Conservation (phyloP, 2,888 invertebrate genomes). For the Oxycera nigricornis region DNA sequence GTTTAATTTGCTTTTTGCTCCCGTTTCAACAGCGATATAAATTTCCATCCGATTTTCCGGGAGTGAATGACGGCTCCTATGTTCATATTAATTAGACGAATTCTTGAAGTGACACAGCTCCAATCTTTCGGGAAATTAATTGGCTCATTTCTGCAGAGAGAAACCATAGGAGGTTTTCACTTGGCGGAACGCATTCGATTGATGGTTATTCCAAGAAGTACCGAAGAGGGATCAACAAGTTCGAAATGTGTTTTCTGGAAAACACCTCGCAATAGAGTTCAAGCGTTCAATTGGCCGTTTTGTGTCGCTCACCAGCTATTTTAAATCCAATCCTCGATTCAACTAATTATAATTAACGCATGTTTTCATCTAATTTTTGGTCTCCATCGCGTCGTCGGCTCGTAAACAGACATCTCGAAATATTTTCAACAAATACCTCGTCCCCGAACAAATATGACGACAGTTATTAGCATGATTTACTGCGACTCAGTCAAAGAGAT, state of each 20-base stretch:
- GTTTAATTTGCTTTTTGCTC: neutral
- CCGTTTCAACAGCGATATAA: neutral
- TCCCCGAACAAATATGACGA: conserved; percentile 22
- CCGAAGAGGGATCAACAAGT: too few relatives aligned
- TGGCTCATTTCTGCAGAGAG: neutral
- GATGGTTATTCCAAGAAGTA: too few relatives aligned
- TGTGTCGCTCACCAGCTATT: too few relatives aligned
- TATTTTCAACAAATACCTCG: conserved; percentile 7
- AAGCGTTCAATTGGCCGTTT: too few relatives aligned
- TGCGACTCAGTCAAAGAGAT: conserved; percentile 20
- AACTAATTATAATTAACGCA: too few relatives aligned
- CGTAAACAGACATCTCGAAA: too few relatives aligned
- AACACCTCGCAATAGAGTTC: too few relatives aligned
- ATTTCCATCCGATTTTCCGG: conserved; percentile 6
- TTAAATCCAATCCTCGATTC: too few relatives aligned
- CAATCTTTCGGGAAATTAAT: neutral
- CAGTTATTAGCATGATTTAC: conserved; percentile 27
- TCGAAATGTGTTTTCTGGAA: too few relatives aligned
- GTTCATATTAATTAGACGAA: conserved; percentile 20
- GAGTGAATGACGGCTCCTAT: neutral
- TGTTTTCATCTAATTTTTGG: too few relatives aligned
- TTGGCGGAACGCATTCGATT: too few relatives aligned
- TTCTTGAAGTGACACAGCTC: neutral
- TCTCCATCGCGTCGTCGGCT: too few relatives aligned
- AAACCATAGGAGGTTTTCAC: neutral